These are phyloP conservation scores for Tiphia femorata DNA, from an alignment of 2,888 invertebrate species.

Conservation along the genomic window DNA sequence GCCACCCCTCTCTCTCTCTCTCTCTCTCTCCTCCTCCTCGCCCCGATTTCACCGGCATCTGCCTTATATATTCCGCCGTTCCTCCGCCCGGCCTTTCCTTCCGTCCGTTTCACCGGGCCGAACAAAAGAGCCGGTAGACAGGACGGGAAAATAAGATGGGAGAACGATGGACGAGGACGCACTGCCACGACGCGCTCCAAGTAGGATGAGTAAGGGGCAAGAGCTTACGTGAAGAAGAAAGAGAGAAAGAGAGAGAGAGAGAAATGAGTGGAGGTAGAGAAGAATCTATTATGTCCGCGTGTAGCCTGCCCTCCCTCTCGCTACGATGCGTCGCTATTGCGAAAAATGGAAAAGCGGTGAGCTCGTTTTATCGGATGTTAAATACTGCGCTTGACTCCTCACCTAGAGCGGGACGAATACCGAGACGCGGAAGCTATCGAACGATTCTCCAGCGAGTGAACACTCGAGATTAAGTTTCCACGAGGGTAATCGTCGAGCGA, in stretches of 20 bases:
- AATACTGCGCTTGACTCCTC: too few species aligned
- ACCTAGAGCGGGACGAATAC: too few species aligned
- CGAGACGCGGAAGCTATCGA: too few species aligned
- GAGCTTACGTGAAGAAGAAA: constrained; percentile 3
- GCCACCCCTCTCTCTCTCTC: neutral
- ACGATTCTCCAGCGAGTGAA: too few species aligned
- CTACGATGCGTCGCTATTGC: constrained; percentile 41
- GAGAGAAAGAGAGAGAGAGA: constrained; percentile 11
- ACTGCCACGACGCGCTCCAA: constrained; percentile 25
- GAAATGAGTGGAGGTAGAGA: constrained; percentile 13
- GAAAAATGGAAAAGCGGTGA: constrained; percentile 38
- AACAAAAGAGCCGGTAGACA: neutral
- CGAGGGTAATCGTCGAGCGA: too few species aligned
- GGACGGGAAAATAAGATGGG: neutral
- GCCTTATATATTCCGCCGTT: too few species aligned
- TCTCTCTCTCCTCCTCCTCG: neutral
- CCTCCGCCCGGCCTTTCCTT: too few species aligned
- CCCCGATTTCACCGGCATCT: neutral
- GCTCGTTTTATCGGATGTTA: constrained; percentile 5
- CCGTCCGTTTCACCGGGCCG: neutral
- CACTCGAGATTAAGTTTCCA: too few species aligned
- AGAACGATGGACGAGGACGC: constrained; percentile 40
- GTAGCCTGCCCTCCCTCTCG: constrained; percentile 44
- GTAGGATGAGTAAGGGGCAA: constrained; percentile 2
- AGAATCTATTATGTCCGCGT: constrained; percentile 48